phyloP scores from a whole-genome alignment of 2,797 vertebrate genomes.

The Hippocampus kuda region DNA sequence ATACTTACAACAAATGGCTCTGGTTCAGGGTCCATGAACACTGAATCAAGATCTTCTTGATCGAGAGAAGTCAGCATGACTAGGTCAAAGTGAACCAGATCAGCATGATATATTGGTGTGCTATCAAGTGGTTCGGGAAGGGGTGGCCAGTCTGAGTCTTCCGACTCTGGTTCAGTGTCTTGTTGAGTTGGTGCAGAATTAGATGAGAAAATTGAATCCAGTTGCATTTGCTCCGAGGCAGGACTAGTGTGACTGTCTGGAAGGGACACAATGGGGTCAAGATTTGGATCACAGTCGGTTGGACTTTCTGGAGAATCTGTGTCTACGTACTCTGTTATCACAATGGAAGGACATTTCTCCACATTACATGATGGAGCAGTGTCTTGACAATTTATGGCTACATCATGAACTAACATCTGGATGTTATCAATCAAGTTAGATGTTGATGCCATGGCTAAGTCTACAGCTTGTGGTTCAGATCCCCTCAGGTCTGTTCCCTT shows the following conservation, averaged over 20 bases:
- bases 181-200: conserved; percentile 28
- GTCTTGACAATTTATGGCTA: conserved; percentile 22
- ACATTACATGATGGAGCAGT: conserved; percentile 14
- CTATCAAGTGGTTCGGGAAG: conserved; percentile 64
- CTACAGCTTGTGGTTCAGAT: conserved; percentile 36
- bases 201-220: conserved; percentile 20
- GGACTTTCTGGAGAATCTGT: conserved; percentile 40
- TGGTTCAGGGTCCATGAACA: conserved; percentile 66
- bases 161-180: conserved; percentile 37
- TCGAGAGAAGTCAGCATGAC: conserved; percentile 65
- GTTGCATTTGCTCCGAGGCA: conserved; percentile 27
- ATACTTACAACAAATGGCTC: conserved; percentile 55
- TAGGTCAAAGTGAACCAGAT: conserved; percentile 65
- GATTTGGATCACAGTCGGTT: conserved; percentile 32
- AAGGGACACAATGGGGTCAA: conserved; percentile 33
- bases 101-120: conserved; percentile 53
- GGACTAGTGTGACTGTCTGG: conserved; percentile 31
- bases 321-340: conserved; percentile 56
- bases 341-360: conserved; percentile 48
- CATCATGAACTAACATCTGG: conserved; percentile 19
- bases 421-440: conserved; percentile 19
- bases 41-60: conserved; percentile 66
- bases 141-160: conserved; percentile 64
- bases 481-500: conserved; percentile 24
- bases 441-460: conserved; percentile 12